Base-by-base conservation (phyloP, 2,797 vertebrate genomes). In the Eulemur mongoz region DNA sequence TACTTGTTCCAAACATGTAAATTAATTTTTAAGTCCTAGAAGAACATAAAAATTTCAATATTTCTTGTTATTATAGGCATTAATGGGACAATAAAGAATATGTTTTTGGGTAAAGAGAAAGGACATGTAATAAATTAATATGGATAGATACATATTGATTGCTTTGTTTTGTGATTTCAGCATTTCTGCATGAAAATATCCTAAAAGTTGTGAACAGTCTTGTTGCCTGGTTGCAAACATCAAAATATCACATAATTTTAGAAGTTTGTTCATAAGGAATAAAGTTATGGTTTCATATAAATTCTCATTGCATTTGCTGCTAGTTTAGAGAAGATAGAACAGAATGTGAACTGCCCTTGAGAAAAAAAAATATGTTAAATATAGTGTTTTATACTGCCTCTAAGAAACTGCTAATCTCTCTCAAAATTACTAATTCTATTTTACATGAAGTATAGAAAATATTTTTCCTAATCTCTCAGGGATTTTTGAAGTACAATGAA, bases 351-450 rank as follows among this genome's bases (percentile, higher is more conserved):
- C 7, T 84, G 2, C 3, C 35, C 14, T 40, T 84, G 48, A 38
- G 45, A 40, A 40, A 54, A 63, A 78, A 72, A 54, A 61, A 32
- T 57, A 57, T 25, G 54, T 57, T 57, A 43, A 92, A 52, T 38
- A 50, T 30, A 50, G 5, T 63, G 5, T 61, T 80, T 89, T 83
- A 70, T 72, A 84, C 6, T 72, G n/a, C 8, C 48, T 93, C 27
- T 40, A 40, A 91, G 27, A 9, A 45, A 89, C 20, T 32, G 2
- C 14, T 76, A 72, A 54, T 87, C 17, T 82, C 48, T 52, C 17
- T 93, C 13, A 91, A 86, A 85, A 80, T 76, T 91, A 27, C 11
- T 63, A 27, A 50, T 94, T 94, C 93, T 78, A 45, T 48, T 93
- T 95, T 93, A 45, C 2, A 73, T n/a, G 3, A 75, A 84, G 5